Evolutionary conservation across 2,888 invertebrate species (phyloP).

Genomic region (Podotricha telesiphe): DNA sequence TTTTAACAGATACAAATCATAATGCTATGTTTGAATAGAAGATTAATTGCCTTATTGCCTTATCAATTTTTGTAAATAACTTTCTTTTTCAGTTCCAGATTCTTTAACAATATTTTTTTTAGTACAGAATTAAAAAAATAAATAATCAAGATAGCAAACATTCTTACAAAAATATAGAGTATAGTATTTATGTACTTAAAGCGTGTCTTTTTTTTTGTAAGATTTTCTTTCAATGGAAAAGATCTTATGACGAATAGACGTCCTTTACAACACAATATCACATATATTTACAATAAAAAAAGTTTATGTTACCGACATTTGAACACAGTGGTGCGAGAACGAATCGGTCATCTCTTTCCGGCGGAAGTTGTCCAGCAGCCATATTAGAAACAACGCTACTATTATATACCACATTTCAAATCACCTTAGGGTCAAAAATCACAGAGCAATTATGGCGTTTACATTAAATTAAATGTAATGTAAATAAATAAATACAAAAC

Average conservation of each 20-base stretch:
- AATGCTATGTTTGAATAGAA: background rate
- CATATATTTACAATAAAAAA: conserved; percentile 40
- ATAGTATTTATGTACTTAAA: too few relatives aligned
- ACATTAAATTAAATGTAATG: conserved; percentile 37
- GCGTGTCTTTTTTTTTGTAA: too few relatives aligned
- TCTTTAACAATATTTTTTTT: background rate
- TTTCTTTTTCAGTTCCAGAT: background rate
- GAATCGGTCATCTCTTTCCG: conserved; percentile 64
- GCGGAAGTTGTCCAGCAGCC: conserved; percentile 73
- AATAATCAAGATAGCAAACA: too few relatives aligned
- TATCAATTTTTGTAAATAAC: background rate
- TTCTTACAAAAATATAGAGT: too few relatives aligned
- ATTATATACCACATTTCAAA: conserved; percentile 73
- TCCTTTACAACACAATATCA: background rate
- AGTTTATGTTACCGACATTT: conserved; percentile 68
- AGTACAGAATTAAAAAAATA: too few relatives aligned
- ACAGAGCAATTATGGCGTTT: conserved; percentile 42
- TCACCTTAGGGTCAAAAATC: conserved; percentile 50
- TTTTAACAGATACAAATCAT: conserved; percentile 8
- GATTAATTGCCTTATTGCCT: background rate
- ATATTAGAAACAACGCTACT: conserved; percentile 73
- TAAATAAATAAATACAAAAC: conserved; percentile 9
- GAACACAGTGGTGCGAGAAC: conserved; percentile 68
- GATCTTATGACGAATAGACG: background rate
- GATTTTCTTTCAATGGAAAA: background rate